phyloP scores from a whole-genome alignment of 2,113 vertebrate genomes.

The Coreoperca whiteheadi region DNA sequence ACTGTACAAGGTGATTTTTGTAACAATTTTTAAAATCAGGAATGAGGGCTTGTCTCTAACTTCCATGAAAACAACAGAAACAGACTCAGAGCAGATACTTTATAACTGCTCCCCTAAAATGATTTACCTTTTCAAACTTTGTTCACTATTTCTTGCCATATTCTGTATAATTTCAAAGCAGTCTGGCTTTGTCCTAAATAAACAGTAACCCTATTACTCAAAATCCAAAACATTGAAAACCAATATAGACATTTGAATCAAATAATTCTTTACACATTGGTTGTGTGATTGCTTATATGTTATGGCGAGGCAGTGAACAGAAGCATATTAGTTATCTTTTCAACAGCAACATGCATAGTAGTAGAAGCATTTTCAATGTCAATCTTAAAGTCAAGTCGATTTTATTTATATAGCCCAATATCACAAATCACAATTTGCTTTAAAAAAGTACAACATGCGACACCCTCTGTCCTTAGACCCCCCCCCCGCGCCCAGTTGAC shows the following conservation, averaged over 20 bases:
- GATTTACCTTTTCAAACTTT: background rate
- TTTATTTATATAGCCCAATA: no score
- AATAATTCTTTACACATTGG: background rate
- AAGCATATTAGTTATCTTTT: background rate
- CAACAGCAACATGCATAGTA: background rate
- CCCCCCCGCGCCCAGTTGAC: no score
- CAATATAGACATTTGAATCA: background rate
- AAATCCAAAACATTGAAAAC: background rate
- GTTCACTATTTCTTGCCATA: background rate
- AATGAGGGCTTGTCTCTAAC: background rate
- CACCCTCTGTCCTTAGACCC: no score
- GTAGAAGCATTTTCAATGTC: background rate
- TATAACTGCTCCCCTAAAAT: background rate
- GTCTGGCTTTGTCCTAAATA: background rate
- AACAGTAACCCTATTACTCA: background rate
- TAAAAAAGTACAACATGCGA: no score
- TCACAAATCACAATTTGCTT: no score
- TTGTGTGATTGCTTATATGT: background rate
- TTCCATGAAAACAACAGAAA: background rate
- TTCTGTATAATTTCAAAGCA: background rate
- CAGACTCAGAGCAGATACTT: background rate
- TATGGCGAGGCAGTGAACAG: background rate
- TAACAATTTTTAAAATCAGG: no score
- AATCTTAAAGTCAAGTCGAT: no score
- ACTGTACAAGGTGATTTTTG: no score